These are phyloP conservation scores for Saimiri boliviensis DNA, from an alignment of 2,113 vertebrate species.

Conservation along the genomic window DNA sequence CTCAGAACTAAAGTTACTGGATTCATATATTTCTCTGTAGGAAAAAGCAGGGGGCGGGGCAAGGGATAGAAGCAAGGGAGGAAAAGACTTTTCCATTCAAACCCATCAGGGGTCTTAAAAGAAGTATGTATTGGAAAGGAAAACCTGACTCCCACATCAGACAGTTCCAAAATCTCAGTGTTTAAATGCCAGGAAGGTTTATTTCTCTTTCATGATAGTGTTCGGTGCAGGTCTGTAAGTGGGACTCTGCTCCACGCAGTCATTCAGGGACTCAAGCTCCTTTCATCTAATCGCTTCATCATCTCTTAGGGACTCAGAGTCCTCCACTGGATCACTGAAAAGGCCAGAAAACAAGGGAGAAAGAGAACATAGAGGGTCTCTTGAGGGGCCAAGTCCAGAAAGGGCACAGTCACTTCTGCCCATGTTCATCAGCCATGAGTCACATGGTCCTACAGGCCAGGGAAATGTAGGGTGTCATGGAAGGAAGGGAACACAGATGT, in stretches of 20 bases:
- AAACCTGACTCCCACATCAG: background rate
- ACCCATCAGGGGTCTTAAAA: background rate
- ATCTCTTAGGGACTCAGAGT: background rate
- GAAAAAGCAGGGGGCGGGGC: background rate
- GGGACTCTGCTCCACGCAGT: background rate
- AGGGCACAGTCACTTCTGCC: background rate
- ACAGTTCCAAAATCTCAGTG: background rate
- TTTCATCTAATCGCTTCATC: background rate
- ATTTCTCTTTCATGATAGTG: background rate
- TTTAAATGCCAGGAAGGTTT: background rate
- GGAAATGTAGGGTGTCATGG: background rate
- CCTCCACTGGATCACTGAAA: background rate
- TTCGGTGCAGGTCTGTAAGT: background rate
- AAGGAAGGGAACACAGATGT: background rate
- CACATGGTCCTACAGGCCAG: background rate
- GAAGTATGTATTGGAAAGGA: background rate
- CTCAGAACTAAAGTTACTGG: background rate
- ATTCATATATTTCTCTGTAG: background rate
- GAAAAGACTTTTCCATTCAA: background rate
- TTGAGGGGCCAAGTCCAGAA: background rate
- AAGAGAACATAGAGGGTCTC: background rate
- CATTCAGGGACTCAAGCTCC: background rate
- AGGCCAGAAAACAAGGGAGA: background rate
- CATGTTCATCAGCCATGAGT: background rate
- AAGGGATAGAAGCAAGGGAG: background rate